Percentiles rank a stretch among this genome's conserved stretches.
Evolutionary conservation across 1,140 invertebrate genomes (phyloP).

Genomic region (Brachionus manjavacas): DNA sequence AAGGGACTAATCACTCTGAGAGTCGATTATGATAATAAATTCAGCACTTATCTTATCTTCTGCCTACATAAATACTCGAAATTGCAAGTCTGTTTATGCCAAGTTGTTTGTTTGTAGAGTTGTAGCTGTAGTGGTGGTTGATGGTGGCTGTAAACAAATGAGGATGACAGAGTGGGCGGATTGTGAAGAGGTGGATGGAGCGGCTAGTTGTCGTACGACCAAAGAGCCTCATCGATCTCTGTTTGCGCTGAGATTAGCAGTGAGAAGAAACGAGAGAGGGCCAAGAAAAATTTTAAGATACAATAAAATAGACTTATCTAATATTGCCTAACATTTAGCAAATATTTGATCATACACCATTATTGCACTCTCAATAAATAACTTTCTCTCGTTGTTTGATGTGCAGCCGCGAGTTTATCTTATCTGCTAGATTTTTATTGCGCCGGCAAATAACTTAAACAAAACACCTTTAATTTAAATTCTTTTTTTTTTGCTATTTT

Average conservation of each 20-base stretch:
- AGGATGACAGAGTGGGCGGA: background rate
- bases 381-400: background rate
- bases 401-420: background rate
- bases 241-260: background rate
- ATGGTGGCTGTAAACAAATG: background rate
- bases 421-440: constrained; percentile 15
- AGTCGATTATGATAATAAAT: constrained; percentile 16
- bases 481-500: background rate
- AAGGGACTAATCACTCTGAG: background rate
- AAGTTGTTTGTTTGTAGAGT: background rate
- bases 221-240: background rate
- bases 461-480: constrained; percentile 28
- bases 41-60: constrained; percentile 11
- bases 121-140: background rate
- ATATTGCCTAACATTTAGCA: constrained; percentile 28
- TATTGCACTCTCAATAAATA: constrained; percentile 18
- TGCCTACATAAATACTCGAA: background rate
- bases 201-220: background rate
- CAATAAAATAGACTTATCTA: constrained; percentile 9
- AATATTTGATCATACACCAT: constrained; percentile 23
- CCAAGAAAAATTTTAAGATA: constrained; percentile 1
- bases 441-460: background rate
- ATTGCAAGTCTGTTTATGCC: background rate
- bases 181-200: background rate
- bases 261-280: background rate